Evolutionary conservation across 2,797 vertebrate genomes (phyloP).

Genomic region (Pelobates cultripes): DNA sequence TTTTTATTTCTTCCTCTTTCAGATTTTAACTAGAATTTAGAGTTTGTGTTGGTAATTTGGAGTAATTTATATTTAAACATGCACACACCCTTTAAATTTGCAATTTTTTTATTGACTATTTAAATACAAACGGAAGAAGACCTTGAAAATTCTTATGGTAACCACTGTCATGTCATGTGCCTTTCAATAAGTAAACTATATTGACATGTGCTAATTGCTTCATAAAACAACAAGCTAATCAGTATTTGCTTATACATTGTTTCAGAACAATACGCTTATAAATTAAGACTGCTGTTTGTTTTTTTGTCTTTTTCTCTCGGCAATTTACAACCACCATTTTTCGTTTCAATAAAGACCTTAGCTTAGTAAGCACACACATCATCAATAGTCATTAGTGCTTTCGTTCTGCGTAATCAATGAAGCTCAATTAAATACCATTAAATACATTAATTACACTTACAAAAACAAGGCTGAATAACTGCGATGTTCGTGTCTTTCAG

Average conservation of each 20-base stretch:
- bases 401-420: slow-evolving; percentile 84
- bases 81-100: not conserved
- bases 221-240: not conserved
- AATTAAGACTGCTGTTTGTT: not conserved
- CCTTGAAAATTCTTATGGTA: too few relatives aligned
- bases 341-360: slow-evolving; percentile 58
- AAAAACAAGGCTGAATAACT: not conserved
- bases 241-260: not conserved
- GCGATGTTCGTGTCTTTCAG: too few relatives aligned
- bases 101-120: not conserved
- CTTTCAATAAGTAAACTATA: not conserved
- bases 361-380: slow-evolving; percentile 80
- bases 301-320: slow-evolving; percentile 64
- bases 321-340: slow-evolving; percentile 43
- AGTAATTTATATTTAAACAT: not conserved
- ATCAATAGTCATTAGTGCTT: slow-evolving; percentile 87
- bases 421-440: slow-evolving; percentile 86
- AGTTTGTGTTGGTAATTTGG: not conserved
- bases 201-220: not conserved
- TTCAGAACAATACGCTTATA: slow-evolving; percentile 56
- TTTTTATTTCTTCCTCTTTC: too few relatives aligned
- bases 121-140: not conserved
- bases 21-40: too few relatives aligned
- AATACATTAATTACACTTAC: slow-evolving; percentile 83
- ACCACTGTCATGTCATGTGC: not conserved